phyloP scores from a whole-genome alignment of 2,888 invertebrate genomes.

The Bhutanitis thaidina region DNA sequence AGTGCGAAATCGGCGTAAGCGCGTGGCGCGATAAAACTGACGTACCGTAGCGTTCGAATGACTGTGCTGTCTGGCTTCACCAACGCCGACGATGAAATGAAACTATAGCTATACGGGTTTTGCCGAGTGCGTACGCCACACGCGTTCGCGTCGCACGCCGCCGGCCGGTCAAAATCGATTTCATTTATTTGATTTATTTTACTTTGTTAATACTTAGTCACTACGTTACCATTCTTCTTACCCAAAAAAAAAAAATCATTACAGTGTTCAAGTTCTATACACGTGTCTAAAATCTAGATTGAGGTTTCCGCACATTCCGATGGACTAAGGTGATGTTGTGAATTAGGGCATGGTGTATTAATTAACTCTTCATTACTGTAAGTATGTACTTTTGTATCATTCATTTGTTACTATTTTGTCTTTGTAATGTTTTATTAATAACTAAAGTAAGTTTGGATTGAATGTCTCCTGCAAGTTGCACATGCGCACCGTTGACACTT shows the following conservation, averaged over 20 bases:
- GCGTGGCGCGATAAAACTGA: constrained; percentile 18
- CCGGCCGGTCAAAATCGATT: constrained; percentile 11
- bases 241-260: not conserved
- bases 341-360: constrained; percentile 13
- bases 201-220: not conserved
- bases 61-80: constrained; percentile 13
- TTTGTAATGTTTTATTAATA: not conserved
- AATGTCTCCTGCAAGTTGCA: not conserved
- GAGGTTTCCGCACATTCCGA: constrained; percentile 3
- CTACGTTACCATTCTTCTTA: not conserved
- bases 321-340: constrained; percentile 6
- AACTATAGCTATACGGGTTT: constrained; percentile 11
- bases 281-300: not conserved
- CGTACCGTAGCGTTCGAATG: constrained; percentile 9
- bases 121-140: constrained; percentile 1
- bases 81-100: not conserved
- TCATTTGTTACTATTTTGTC: not conserved
- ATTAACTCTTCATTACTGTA: constrained; percentile 1
- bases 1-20: constrained; percentile 18
- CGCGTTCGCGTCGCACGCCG: constrained; percentile 1
- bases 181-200: not conserved
- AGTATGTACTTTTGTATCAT: constrained; percentile 10
- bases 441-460: not conserved
- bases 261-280: not conserved
- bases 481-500: not conserved